A percentile compares a stretch with the other conserved stretches of the same genome.
phyloP scores from a whole-genome alignment of 2,113 vertebrate species.

The Phyllostomus hastatus region DNA sequence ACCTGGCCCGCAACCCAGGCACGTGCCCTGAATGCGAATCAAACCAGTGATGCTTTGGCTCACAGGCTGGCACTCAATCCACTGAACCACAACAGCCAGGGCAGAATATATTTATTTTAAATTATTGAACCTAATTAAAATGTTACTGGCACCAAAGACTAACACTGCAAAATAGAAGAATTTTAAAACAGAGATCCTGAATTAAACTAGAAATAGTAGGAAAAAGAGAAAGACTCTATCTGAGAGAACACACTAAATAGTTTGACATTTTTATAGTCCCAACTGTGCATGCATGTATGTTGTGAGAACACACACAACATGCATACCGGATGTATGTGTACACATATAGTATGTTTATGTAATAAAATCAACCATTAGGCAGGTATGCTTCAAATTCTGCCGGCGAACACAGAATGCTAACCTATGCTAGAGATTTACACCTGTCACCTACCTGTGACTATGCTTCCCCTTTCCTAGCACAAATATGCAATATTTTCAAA shows the following conservation, averaged over 20 bases:
- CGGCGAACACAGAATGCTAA: background rate
- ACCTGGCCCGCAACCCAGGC: no score
- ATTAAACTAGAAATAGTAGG: background rate
- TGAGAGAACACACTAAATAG: background rate
- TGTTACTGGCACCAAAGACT: background rate
- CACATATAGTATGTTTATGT: background rate
- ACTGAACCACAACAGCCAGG: no score
- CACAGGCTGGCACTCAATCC: no score
- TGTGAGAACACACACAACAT: no score
- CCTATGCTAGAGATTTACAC: background rate
- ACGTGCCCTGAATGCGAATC: no score
- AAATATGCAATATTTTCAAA: background rate
- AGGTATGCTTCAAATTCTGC: background rate
- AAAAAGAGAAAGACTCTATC: background rate
- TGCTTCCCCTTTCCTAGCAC: background rate
- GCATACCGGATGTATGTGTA: background rate
- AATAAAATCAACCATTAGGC: background rate
- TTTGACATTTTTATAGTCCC: background rate
- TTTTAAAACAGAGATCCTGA: background rate
- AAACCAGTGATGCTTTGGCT: no score
- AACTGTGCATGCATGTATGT: background rate
- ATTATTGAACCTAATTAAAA: background rate
- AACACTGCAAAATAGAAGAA: background rate
- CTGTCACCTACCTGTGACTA: background rate
- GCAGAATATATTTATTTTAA: background rate